Base-by-base conservation (phyloP, 2,113 vertebrate genomes). In the Neotragus pygmaeus region DNA sequence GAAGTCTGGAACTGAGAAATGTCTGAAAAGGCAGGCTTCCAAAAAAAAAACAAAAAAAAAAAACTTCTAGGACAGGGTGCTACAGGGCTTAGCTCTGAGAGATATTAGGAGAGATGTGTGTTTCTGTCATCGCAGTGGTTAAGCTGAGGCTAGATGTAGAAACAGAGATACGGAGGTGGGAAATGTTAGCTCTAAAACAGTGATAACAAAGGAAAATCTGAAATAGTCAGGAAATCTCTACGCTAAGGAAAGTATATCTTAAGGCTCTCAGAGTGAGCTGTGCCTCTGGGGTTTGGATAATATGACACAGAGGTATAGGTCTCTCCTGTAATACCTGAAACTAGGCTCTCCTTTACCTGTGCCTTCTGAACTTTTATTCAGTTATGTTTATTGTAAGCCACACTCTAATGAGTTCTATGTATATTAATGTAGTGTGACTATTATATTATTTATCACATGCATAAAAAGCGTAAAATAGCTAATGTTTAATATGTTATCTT, bases 151-250 rank as follows among this genome's bases (percentile, higher is more conserved):
- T 51, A 17, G 7, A 13, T 36, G 5, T 19, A 28, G 12, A 77
- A 5, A 66, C 17, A 53, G 6, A 6, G 2, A 17, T 64, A 25
- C 0, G 4, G 43, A 86, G 39, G 28, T 70, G 1, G 7, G 15
- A 11, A 21, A 15, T 7, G 55, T 13, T 5, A 57, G 10, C 25
- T 47, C 5, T 90, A 25, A 80, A 82, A 58, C 9, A 60, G 13
- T 90, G 6, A 7, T 14, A 66, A 12, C 7, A 78, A 64, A 91
- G 25, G 64, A 13, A 82, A 85, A 86, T 13, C 16, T n/a, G 30
- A 82, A 80, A 39, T 47, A 9, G 30, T 9, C 7, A 55, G 6
- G 16, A 5, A 51, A 90, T 88, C 10, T 66, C 47, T 30, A 90
- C 36, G 2, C 81, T 82, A 93, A 90, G 14, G 36, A 81, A 88